Conservation (phyloP, 2,113 vertebrate species). For the Peucedramus taeniatus region DNA sequence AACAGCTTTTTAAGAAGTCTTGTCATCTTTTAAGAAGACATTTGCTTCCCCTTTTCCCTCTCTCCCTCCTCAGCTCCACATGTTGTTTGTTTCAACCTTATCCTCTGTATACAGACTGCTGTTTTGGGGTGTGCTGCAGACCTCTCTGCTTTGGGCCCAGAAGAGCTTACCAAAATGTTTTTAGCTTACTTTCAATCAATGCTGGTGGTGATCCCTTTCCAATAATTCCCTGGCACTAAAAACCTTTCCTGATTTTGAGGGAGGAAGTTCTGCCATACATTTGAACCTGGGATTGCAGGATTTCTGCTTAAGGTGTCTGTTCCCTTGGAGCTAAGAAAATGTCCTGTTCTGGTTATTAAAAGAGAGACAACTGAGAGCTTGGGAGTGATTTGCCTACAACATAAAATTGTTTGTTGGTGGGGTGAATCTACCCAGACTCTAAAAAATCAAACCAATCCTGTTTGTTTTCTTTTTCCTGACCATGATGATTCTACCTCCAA, state of each 20-base stretch:
- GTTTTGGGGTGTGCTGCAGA: neutral
- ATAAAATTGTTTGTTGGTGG: neutral
- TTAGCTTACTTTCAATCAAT: neutral
- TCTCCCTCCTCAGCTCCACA: neutral
- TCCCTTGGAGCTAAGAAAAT: neutral
- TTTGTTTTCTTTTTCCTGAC: neutral
- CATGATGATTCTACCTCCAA: neutral
- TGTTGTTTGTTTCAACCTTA: neutral
- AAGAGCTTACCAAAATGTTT: neutral
- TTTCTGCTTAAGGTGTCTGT: neutral
- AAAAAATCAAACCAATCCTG: neutral
- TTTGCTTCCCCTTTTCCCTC: neutral
- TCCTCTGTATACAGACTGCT: neutral
- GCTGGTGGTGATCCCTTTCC: neutral
- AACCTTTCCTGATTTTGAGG: neutral
- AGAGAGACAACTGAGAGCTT: neutral
- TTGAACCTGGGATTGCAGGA: neutral
- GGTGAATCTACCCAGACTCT: neutral
- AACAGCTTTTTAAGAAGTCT: neutral
- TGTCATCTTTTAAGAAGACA: neutral
- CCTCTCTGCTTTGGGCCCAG: neutral
- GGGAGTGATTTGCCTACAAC: neutral
- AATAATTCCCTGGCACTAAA: neutral
- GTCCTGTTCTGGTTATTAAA: neutral
- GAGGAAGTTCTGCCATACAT: neutral